Base-by-base conservation (phyloP, 1,140 invertebrate genomes). In the Brachionus calyciflorus region DNA sequence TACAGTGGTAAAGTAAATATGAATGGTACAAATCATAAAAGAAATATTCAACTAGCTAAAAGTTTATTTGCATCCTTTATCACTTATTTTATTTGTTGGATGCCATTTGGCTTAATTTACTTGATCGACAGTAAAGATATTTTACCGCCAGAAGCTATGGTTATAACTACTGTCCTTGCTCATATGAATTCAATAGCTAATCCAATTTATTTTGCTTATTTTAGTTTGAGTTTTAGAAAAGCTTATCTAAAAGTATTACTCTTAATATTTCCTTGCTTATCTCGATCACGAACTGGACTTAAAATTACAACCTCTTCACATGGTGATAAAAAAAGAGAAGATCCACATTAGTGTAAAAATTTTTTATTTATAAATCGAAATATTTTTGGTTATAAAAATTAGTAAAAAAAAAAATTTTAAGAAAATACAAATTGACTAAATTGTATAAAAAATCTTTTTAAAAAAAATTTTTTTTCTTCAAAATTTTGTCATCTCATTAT, bases 1-100 rank as follows among this genome's bases (percentile, higher is more conserved):
- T 44, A 24, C 24, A 44, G 40, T 41, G 40, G 40, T n/a, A 65
- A 65, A 44, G 12, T 41, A 24, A 37, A 28, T 1, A 44, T 7
- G n/a, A 14, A 4, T 9, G 33, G 30, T 10, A 60, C 33, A 37
- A 3, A 17, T 9, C 55, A 60, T 24, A 65, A 65, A 24, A 65
- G 44, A 14, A 19, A 41, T 41, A 12, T 65, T n/a, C 60, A 65
- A 24, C 37, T 65, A 12, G 60, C 60, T 5, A 65, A 65, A 24
- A 65, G 60, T 44, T 19, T 65, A 2, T 65, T 65, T 46, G 60
- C 60, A 30, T 65, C 60, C 14, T 65, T 65, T 26, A 65, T 65
- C 19, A 65, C 60, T 44, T 65, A 65, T 65, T 65, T 65, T 28
- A 24, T 65, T 24, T 65, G 60, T n/a, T 65, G 60, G 60, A 65